Percentiles rank a stretch among this genome's conserved stretches.
Conservation (phyloP, 92 coral and sea anemone species). For the Zoanthus sansibaricus region DNA sequence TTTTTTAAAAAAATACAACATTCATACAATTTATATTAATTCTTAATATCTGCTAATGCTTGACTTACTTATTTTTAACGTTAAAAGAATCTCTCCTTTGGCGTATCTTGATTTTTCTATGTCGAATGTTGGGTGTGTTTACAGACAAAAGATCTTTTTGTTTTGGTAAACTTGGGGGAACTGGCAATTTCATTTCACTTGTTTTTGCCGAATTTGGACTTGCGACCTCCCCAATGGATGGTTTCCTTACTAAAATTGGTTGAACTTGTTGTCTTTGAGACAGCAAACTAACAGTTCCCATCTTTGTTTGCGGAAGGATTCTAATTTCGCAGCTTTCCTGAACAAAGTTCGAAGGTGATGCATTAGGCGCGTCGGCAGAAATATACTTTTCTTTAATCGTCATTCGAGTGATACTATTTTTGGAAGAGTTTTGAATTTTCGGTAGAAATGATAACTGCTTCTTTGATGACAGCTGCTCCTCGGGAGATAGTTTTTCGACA, state of each 20-base stretch:
- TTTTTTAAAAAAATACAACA: no score
- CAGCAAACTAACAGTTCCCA: slow-evolving; percentile 29
- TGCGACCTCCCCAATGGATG: background rate
- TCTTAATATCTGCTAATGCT: background rate
- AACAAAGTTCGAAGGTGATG: slow-evolving; percentile 5
- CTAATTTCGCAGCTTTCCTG: slow-evolving; percentile 22
- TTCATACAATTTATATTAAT: no score
- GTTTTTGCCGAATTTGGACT: background rate
- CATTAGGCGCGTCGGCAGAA: slow-evolving; percentile 17
- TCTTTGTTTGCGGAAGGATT: slow-evolving; percentile 19
- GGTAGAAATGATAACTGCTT: slow-evolving; percentile 30
- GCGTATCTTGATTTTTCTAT: slow-evolving; percentile 27
- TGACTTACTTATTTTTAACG: slow-evolving; percentile 27
- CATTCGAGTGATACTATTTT: slow-evolving; percentile 14
- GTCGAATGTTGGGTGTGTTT: slow-evolving; percentile 23
- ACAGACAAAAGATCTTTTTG: slow-evolving; percentile 30
- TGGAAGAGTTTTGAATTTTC: slow-evolving; percentile 35
- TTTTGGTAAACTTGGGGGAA: slow-evolving; percentile 33
- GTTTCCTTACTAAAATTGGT: background rate
- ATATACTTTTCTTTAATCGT: slow-evolving; percentile 14
- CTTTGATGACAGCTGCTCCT: slow-evolving; percentile 5
- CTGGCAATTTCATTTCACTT: slow-evolving; percentile 25
- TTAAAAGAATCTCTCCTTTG: slow-evolving; percentile 23
- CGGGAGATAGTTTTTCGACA: slow-evolving; percentile 31
- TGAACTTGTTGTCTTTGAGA: slow-evolving; percentile 39